Percentiles rank a stretch among this genome's conserved stretches.
These are phyloP conservation scores for Panagrolaimus sp. DNA, from an alignment of 1,140 invertebrate genomes.

Conservation along the genomic window DNA sequence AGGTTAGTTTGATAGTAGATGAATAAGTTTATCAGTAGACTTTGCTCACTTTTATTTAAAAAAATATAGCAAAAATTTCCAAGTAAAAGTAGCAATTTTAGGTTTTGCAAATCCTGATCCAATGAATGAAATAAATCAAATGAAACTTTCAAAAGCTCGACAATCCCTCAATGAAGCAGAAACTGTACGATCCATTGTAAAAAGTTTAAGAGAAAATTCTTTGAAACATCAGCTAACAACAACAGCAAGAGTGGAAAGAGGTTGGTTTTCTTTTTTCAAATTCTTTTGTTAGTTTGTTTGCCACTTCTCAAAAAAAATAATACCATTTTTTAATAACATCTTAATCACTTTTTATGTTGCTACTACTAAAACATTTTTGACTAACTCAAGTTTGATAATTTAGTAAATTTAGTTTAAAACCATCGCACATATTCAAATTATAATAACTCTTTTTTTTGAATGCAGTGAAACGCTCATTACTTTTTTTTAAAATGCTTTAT, in stretches of 20 bases:
- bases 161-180: conserved; percentile 72
- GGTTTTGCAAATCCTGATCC: conserved; percentile 82
- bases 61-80: too few species aligned
- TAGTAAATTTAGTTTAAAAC: not conserved
- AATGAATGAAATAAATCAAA: conserved; percentile 77
- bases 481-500: too few species aligned
- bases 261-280: conserved; percentile 63
- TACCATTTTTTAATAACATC: not conserved
- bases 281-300: not conserved
- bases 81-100: too few species aligned
- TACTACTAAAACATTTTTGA: not conserved
- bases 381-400: not conserved
- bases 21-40: too few species aligned
- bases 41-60: too few species aligned
- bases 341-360: conserved; percentile 2
- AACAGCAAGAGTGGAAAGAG: conserved; percentile 69
- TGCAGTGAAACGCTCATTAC: too few species aligned
- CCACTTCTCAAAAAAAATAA: conserved; percentile 4
- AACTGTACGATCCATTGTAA: conserved; percentile 73
- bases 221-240: conserved; percentile 76
- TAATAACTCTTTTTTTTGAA: conserved; percentile 6
- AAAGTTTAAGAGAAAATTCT: conserved; percentile 84
- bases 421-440: not conserved
- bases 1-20: conserved; percentile 68
- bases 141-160: conserved; percentile 79